Conservation (phyloP, 2,113 vertebrate genomes). For the Platichthys flesus region DNA sequence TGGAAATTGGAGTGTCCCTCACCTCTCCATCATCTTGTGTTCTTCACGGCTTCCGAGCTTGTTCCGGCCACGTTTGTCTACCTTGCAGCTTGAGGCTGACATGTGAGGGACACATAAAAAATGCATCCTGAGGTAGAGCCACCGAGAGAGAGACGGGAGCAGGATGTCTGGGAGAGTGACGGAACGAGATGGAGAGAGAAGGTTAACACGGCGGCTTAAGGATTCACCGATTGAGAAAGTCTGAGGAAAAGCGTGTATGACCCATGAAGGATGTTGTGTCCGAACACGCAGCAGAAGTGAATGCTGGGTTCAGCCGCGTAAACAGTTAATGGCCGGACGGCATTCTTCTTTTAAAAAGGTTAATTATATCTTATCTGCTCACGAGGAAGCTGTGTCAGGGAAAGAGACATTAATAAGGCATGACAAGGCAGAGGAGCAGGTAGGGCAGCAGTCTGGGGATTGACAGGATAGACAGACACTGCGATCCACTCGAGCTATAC, state of each 20-base stretch:
- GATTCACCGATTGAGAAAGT: constrained; percentile 9
- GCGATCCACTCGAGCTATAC: constrained; percentile 47
- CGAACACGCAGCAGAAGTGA: background rate
- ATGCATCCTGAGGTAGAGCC: constrained; percentile 40
- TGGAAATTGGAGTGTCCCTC: constrained; percentile 32
- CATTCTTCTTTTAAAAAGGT: constrained; percentile 74
- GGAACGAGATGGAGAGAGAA: constrained; percentile 18
- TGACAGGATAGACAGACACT: constrained; percentile 39
- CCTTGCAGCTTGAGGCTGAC: constrained; percentile 37
- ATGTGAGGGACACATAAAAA: constrained; percentile 56
- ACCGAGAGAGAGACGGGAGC: constrained; percentile 33
- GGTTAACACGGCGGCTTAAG: constrained; percentile 28
- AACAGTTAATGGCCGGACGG: constrained; percentile 68
- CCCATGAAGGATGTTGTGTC: constrained; percentile 4
- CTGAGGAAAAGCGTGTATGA: constrained; percentile 3
- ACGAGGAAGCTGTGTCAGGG: constrained; percentile 55
- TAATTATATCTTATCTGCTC: constrained; percentile 80
- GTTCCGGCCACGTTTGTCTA: constrained; percentile 47
- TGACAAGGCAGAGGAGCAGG: constrained; percentile 65
- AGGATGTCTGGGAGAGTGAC: constrained; percentile 23
- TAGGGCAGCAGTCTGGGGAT: constrained; percentile 61
- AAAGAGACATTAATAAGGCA: constrained; percentile 76
- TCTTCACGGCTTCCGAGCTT: constrained; percentile 24
- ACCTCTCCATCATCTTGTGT: constrained; percentile 34
- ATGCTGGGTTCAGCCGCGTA: constrained; percentile 31